Base-by-base conservation (phyloP, 2,797 vertebrate genomes). In the Schizopygopsis malacanthus region DNA sequence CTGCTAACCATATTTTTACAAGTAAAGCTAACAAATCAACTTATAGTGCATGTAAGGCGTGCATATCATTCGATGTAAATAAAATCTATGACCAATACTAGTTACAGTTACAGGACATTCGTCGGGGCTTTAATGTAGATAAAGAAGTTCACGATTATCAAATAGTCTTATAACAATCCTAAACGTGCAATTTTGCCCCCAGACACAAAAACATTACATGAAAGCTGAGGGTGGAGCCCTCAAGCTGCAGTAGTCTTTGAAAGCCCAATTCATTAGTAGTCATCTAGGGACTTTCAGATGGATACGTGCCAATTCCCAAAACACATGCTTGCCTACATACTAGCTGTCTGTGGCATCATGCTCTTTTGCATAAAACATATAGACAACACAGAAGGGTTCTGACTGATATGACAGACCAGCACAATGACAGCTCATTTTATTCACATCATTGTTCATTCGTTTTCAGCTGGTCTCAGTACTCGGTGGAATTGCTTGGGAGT, bases 261-360 rank as follows among this genome's bases (percentile, higher is more conserved):
- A 37, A 84, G 50, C 63, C 67, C 67, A 78, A 79, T 84, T 84
- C 63, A 84, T 84, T 70, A 79, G 65, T 39, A 79, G 45, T 65
- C 82, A 69, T 59, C 75, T 15, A 69, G 63, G 37, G 73, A 52
- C 67, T 84, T 56, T 56, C n/a, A 78, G n/a, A 69, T 56, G 75
- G 47, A 73, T 69, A 70, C 47, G 7, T 78, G 47, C 75, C 72
- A 81, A 80, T 59, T 87, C 67, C 50, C 25, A 72, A 73, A 83
- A 65, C 41, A 79, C 79, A 77, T 54, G 52, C 69, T 82, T 75
- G 80, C 39, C 63, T 70, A 69, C 37, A 56, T 45, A 83, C 81
- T 82, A 73, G 70, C 69, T 25, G 52, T 73, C 52, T 82, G 54
- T 72, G 50, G 15, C 5, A 33, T 73, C 69, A 81, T 70, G 65